phyloP scores from a whole-genome alignment of 2,113 vertebrate species.

The Muntiacus muntjak region DNA sequence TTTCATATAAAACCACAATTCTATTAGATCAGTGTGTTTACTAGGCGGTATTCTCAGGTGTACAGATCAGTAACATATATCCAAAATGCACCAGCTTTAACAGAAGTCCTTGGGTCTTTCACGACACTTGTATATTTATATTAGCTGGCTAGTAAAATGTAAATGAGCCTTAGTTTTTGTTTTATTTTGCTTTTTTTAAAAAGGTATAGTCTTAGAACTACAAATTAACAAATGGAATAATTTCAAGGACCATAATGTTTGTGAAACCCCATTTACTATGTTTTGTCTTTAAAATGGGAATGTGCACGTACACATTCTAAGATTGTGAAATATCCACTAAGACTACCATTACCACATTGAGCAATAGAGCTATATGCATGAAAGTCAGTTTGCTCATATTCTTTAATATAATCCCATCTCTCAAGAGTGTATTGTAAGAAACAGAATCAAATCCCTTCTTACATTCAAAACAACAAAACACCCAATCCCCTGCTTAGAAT shows the following conservation, averaged over 20 bases:
- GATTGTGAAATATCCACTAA: background rate
- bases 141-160: background rate
- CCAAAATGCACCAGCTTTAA: background rate
- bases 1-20: background rate
- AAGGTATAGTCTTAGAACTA: background rate
- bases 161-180: background rate
- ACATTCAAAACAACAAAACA: background rate
- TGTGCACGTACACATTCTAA: background rate
- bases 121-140: background rate
- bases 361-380: fast-evolving
- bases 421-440: background rate
- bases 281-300: background rate
- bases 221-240: background rate
- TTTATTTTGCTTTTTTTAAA: background rate
- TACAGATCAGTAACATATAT: background rate
- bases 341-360: background rate
- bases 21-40: background rate
- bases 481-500: background rate
- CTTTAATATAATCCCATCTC: background rate
- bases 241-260: background rate
- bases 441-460: background rate
- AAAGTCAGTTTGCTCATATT: background rate
- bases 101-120: background rate
- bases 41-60: background rate
- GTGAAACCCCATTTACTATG: background rate